Base-by-base conservation (phyloP, 2,113 vertebrate genomes). In the Toxostoma redivivum region DNA sequence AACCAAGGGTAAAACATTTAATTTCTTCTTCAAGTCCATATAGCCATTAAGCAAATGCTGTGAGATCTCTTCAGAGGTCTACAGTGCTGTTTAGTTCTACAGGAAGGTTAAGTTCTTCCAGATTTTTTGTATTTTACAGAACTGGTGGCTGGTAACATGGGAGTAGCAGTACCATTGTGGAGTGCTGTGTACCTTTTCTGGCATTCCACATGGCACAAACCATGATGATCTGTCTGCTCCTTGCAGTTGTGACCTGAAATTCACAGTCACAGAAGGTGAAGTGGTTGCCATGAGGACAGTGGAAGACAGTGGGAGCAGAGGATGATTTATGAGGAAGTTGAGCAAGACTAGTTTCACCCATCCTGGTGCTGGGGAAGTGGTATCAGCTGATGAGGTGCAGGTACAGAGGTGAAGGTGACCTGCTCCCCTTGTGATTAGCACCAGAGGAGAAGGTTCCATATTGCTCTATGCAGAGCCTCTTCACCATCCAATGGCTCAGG, bases 171-270 rank as follows among this genome's bases (percentile, higher is more conserved):
- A 42, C 13, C 24, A 3, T 18, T 20, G 7, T 15, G 35, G 35
- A 45, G 28, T 10, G 35, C n/a, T 42, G 28, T 1, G 9, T 10
- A 12, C 20, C 35, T 66, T 65, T 66, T 24, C 58, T 65, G 25
- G n/a, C 19, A 27, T n/a, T 45, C 13, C 20, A 1, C 0, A 0
- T 85, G 35, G 48, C 15, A 12, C 0, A 0, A 35, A 28, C 38
- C 0, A 0, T 22, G 60, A 4, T 57, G 37, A 3, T 57, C 48
- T 53, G 10, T 47, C 57, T 50, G 50, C 42, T 86, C 3, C 0
- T 19, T 51, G 37, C 45, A 22, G 27, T 3, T 58, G 31, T 21
- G 37, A 9, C 2, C 3, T 71, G 76, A 54, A 58, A 69, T 65
- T n/a, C 28, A 12, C 0, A 0, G 35, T 73, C 56, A 5, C 38